Conservation (phyloP, 1,140 invertebrate genomes). For the Lucilia cuprina region DNA sequence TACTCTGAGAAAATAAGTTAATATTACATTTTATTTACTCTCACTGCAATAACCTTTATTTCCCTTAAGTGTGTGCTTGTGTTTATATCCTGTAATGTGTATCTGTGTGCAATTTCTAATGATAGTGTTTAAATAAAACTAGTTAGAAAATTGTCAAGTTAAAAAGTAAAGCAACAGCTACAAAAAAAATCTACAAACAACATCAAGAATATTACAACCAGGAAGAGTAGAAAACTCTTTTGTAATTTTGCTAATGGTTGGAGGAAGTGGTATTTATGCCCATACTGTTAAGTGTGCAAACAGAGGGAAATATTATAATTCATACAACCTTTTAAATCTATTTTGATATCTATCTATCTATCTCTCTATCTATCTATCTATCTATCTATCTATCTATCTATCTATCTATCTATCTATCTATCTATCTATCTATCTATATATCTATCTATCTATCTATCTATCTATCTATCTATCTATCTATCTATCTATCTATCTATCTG, state of each 20-base stretch:
- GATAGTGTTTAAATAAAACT: constrained; percentile 14
- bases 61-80: background rate
- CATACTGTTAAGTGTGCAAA: background rate
- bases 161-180: background rate
- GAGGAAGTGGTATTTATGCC: background rate
- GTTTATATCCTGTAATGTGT: background rate
- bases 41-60: background rate
- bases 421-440: too few species aligned
- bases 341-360: too few species aligned
- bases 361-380: too few species aligned
- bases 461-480: too few species aligned
- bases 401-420: too few species aligned
- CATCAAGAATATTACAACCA: background rate
- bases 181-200: background rate
- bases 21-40: background rate
- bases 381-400: too few species aligned
- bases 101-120: background rate
- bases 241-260: background rate
- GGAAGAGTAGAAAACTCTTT: background rate
- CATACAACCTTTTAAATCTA: background rate
- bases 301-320: background rate
- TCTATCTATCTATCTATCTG: too few species aligned
- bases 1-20: too few species aligned
- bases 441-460: too few species aligned
- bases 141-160: constrained; percentile 17